Evolutionary conservation across 2,888 invertebrate genomes (phyloP).

Genomic region (Sinohyriopsis cumingii): DNA sequence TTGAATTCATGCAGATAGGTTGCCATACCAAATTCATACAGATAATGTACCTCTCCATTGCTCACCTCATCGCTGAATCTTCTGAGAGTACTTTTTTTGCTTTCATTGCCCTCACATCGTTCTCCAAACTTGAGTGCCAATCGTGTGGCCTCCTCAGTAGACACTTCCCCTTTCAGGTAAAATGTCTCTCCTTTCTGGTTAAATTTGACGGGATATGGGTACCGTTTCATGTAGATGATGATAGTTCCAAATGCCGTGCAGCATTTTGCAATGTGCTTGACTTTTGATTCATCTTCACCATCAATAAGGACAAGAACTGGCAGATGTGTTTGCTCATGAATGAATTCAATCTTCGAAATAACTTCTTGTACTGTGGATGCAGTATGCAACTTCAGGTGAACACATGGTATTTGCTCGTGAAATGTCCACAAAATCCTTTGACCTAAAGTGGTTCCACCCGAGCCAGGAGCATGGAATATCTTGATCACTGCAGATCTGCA

Average conservation of each 20-base stretch:
- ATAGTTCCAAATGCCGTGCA: slow-evolving; percentile 13
- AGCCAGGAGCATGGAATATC: slow-evolving; percentile 39
- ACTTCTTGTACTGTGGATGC: slow-evolving; percentile 22
- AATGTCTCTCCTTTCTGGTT: slow-evolving; percentile 7
- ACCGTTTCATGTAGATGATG: slow-evolving; percentile 36
- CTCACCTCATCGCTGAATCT: slow-evolving; percentile 15
- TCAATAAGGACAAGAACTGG: slow-evolving; percentile 38
- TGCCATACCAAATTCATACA: slow-evolving; percentile 43
- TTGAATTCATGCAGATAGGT: slow-evolving; percentile 33
- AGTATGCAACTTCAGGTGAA: slow-evolving; percentile 25
- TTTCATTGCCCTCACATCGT: slow-evolving; percentile 15
- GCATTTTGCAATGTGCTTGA: slow-evolving; percentile 19
- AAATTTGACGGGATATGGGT: slow-evolving; percentile 13
- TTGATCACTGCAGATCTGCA: slow-evolving; percentile 26
- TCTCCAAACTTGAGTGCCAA: slow-evolving; percentile 25
- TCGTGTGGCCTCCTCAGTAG: slow-evolving; percentile 22
- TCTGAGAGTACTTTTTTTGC: slow-evolving; percentile 7
- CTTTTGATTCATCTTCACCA: slow-evolving; percentile 40
- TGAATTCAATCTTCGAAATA: slow-evolving; percentile 18
- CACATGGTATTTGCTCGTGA: slow-evolving; percentile 25
- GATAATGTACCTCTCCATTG: slow-evolving; percentile 11
- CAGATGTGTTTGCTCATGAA: slow-evolving; percentile 25
- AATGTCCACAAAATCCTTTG: slow-evolving; percentile 40
- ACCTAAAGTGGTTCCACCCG: slow-evolving; percentile 46
- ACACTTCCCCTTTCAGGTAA: slow-evolving; percentile 29